Percentiles rank a stretch among this genome's conserved stretches.
These are phyloP conservation scores for Alouatta palliata DNA, from an alignment of 2,113 vertebrate genomes.

Conservation along the genomic window DNA sequence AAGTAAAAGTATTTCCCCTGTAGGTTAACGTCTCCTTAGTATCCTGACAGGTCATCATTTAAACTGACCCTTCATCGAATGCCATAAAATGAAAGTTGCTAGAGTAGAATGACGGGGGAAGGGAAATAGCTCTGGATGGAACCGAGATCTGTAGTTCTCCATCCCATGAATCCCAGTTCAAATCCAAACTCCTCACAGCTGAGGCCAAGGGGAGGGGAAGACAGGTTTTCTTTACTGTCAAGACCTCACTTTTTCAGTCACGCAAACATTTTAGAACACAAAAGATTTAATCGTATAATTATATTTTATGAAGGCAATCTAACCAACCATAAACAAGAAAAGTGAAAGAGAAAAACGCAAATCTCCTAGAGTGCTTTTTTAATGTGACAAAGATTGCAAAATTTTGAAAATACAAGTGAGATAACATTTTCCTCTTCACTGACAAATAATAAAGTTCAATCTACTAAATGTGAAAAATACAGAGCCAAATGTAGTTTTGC, in stretches of 20 bases:
- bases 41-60: background rate
- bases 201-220: background rate
- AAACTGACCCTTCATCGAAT: background rate
- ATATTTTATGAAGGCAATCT: background rate
- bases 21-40: background rate
- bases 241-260: background rate
- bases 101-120: background rate
- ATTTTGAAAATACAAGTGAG: background rate
- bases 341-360: background rate
- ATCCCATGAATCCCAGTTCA: background rate
- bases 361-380: background rate
- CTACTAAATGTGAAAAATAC: background rate
- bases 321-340: background rate
- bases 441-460: background rate
- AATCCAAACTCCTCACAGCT: background rate
- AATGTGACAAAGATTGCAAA: background rate
- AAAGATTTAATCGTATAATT: background rate
- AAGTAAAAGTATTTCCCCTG: background rate
- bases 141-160: background rate
- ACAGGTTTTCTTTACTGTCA: background rate
- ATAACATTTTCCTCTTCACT: background rate
- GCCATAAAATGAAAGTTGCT: background rate
- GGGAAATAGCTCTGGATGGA: background rate
- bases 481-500: background rate
- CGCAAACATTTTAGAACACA: background rate